These are phyloP conservation scores for Paguma larvata DNA, from an alignment of 2,797 vertebrate species.

Conservation along the genomic window DNA sequence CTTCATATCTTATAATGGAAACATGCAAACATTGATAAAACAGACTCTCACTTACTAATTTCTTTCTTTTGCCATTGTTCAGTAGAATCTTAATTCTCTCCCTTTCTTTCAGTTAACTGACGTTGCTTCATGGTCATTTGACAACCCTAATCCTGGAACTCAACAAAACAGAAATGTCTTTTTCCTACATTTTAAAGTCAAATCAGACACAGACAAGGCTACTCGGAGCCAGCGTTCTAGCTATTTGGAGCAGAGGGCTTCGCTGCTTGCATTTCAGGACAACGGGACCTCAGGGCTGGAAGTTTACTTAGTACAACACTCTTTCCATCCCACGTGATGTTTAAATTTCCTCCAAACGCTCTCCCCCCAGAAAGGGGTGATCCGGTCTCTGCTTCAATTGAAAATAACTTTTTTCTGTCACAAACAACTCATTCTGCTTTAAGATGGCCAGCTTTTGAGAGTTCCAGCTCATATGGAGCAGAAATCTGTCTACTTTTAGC, in stretches of 20 bases:
- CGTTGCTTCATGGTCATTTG: neutral
- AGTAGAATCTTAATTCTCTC: constrained; percentile 13
- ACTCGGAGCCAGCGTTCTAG: neutral
- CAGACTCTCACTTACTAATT: constrained; percentile 27
- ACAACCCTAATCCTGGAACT: neutral
- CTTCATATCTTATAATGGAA: neutral
- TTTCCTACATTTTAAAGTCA: constrained; percentile 33
- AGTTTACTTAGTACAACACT: neutral
- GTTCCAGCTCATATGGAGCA: neutral
- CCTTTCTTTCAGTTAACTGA: neutral
- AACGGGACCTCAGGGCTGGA: neutral
- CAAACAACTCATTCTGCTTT: neutral
- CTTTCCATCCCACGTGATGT: neutral
- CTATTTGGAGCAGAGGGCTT: neutral
- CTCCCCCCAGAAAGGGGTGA: neutral
- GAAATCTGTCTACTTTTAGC: neutral
- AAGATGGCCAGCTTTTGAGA: neutral
- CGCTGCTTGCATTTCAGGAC: neutral
- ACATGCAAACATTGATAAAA: neutral
- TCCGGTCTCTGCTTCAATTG: neutral
- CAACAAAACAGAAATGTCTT: constrained; percentile 27
- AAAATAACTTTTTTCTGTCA: neutral
- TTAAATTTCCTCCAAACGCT: neutral
- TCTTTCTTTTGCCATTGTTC: neutral
- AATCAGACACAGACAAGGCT: neutral